Conservation (phyloP, 2,888 invertebrate species). For the Brachynemurus nebulosus region DNA sequence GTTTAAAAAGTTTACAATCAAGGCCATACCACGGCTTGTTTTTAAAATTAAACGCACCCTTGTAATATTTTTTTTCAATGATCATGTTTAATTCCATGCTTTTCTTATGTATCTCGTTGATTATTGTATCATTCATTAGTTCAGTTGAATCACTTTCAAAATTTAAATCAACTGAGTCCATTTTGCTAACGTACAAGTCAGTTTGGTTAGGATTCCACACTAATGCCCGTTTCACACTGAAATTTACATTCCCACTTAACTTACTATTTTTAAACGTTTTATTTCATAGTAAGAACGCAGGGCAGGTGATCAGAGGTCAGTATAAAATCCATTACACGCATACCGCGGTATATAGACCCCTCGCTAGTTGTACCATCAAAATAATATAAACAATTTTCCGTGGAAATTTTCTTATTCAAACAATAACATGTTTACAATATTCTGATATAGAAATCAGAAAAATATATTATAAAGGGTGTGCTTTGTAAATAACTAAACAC, state of each 20-base stretch:
- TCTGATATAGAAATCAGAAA: no score
- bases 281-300: not conserved
- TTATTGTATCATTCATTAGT: not conserved
- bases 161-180: not conserved
- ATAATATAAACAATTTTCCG: no score
- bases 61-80: not conserved
- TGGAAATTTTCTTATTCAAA: no score
- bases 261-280: not conserved
- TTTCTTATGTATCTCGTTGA: no score
- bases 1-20: not conserved
- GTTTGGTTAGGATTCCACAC: not conserved
- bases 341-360: no score
- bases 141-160: not conserved
- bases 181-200: not conserved
- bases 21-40: not conserved
- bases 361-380: no score
- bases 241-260: not conserved
- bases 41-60: not conserved
- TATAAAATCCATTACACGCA: not conserved
- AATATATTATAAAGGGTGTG: no score
- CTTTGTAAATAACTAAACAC: no score
- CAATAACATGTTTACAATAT: no score
- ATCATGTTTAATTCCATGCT: not conserved
- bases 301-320: not conserved
- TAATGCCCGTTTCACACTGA: not conserved